phyloP scores from a whole-genome alignment of 2,888 invertebrate genomes.

The Drosophila trichaetosa region DNA sequence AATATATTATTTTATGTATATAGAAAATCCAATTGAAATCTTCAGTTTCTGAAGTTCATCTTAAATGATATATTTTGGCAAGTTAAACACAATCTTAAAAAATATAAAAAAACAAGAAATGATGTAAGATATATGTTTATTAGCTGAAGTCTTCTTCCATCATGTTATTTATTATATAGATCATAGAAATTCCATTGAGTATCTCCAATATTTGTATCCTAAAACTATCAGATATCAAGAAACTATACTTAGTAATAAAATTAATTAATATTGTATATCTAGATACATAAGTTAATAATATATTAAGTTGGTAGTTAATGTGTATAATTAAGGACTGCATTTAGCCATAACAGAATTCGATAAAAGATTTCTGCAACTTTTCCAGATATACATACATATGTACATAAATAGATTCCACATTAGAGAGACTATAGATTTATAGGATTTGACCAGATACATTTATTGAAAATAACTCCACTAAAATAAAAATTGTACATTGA shows the following conservation, averaged over 20 bases:
- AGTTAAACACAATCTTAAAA: neutral
- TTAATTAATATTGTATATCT: neutral
- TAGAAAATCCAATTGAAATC: neutral
- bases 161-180: slow-evolving; percentile 6
- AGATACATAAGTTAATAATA: no score
- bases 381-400: neutral
- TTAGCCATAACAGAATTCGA: neutral
- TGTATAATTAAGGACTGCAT: neutral
- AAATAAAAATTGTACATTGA: neutral
- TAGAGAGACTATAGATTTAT: neutral
- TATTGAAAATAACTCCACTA: neutral
- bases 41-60: neutral
- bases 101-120: neutral
- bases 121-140: neutral
- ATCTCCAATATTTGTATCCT: no score
- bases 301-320: neutral
- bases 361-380: neutral
- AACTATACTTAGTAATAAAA: no score
- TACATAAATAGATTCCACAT: neutral
- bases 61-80: accelerated
- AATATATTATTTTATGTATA: neutral
- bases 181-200: neutral
- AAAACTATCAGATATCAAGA: neutral
- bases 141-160: neutral
- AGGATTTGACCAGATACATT: neutral